These are phyloP conservation scores for Ceratotherium simum DNA, from an alignment of 2,113 vertebrate genomes.

Conservation along the genomic window DNA sequence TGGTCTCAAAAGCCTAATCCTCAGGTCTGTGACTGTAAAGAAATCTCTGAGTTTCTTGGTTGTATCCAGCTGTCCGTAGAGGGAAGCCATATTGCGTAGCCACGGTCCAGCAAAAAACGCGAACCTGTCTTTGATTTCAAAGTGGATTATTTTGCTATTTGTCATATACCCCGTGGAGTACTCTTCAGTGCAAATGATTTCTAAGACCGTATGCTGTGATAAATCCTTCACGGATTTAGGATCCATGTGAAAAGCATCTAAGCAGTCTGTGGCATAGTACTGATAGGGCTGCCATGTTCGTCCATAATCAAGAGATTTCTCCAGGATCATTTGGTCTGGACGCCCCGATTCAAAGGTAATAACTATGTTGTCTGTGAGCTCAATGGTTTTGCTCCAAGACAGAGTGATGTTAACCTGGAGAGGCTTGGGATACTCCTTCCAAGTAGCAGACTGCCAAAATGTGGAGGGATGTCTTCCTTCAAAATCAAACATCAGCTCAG, in stretches of 20 bases:
- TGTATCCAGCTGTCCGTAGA: slow-evolving; percentile 98
- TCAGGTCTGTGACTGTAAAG: slow-evolving; percentile 98
- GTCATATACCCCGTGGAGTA: slow-evolving; percentile 97
- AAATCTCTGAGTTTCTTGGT: slow-evolving; percentile 99
- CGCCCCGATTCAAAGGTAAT: slow-evolving; percentile 98
- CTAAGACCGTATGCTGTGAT: slow-evolving; percentile 95
- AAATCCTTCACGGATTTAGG: slow-evolving; percentile 97
- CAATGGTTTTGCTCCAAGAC: slow-evolving; percentile 99
- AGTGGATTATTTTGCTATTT: slow-evolving; percentile 98
- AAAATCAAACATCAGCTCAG: slow-evolving; percentile 97
- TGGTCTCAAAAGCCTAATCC: slow-evolving; percentile 95
- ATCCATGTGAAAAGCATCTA: slow-evolving; percentile 99
- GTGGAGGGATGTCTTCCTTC: slow-evolving; percentile 98
- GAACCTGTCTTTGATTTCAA: slow-evolving; percentile 99
- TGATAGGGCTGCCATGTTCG: slow-evolving; percentile 98
- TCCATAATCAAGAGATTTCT: slow-evolving; percentile 98
- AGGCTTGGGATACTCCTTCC: slow-evolving; percentile 97
- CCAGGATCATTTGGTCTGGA: slow-evolving; percentile 98
- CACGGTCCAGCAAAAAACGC: slow-evolving; percentile 97
- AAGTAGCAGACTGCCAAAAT: slow-evolving; percentile 98
- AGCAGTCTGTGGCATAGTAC: slow-evolving; percentile 98
- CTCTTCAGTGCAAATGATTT: slow-evolving; percentile 99
- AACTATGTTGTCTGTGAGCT: slow-evolving; percentile 98
- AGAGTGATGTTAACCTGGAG: slow-evolving; percentile 97
- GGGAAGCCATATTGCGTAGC: slow-evolving; percentile 98